phyloP scores from a whole-genome alignment of 2,113 vertebrate species.

The Pyrgilauda ruficollis region DNA sequence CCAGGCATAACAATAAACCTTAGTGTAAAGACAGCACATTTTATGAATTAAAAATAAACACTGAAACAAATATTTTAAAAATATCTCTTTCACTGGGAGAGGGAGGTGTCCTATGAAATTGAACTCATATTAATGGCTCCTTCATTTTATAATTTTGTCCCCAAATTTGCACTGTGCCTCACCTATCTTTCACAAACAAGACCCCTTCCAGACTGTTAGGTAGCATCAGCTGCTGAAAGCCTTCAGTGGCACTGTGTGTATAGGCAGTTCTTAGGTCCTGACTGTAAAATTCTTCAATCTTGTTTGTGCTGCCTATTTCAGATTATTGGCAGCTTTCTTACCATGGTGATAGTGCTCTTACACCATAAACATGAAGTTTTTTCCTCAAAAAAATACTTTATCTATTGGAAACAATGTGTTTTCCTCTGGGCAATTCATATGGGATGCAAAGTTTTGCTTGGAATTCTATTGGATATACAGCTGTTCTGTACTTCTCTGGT shows the following conservation, averaged over 20 bases:
- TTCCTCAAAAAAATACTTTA: neutral
- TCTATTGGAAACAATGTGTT: neutral
- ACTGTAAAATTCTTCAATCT: neutral
- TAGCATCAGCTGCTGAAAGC: neutral
- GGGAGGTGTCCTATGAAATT: neutral
- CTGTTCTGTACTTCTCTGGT: neutral
- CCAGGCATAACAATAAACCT: neutral
- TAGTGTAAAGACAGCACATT: neutral
- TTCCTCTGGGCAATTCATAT: neutral
- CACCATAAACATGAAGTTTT: neutral
- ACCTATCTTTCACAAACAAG: neutral
- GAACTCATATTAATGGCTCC: neutral
- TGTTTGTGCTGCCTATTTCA: neutral
- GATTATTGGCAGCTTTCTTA: neutral
- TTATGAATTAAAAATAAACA: neutral
- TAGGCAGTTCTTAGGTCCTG: neutral
- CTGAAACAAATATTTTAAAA: neutral
- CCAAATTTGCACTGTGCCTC: neutral
- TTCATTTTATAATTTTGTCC: neutral
- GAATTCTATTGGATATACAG: neutral
- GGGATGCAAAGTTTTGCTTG: neutral
- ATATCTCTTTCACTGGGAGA: neutral
- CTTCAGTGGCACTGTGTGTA: neutral
- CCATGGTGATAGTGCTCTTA: neutral
- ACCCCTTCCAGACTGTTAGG: neutral